Evolutionary conservation across 2,797 vertebrate genomes (phyloP).

Genomic region (Onychomys torridus): DNA sequence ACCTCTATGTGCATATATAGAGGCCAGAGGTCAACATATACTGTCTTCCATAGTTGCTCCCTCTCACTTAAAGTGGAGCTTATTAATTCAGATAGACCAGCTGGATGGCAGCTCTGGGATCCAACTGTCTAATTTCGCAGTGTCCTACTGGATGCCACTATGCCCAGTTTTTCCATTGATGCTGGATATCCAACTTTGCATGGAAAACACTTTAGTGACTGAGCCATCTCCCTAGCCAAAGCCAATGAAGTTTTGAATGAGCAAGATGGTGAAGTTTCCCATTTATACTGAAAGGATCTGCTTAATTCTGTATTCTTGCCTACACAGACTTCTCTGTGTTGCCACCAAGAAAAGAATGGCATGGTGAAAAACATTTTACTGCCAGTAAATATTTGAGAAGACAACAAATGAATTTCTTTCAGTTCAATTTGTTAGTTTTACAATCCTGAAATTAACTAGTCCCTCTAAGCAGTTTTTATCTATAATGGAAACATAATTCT

Average conservation of each 20-base stretch:
- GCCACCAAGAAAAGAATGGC: background rate
- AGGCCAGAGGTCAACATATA: background rate
- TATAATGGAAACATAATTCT: slow-evolving; percentile 7
- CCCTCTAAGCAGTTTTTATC: background rate
- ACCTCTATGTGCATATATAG: background rate
- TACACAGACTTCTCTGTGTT: background rate
- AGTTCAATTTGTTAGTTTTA: background rate
- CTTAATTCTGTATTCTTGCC: slow-evolving; percentile 3
- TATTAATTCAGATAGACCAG: background rate
- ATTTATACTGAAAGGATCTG: background rate
- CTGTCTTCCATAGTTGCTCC: background rate
- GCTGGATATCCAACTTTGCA: background rate
- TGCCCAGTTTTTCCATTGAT: background rate
- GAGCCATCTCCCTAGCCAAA: background rate
- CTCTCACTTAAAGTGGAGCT: background rate
- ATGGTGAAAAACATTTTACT: slow-evolving; percentile 20
- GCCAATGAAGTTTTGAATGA: background rate
- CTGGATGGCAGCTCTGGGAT: no score
- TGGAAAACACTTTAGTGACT: background rate
- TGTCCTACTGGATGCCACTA: background rate
- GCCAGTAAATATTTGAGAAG: slow-evolving; percentile 7
- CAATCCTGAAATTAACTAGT: background rate
- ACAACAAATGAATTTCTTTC: background rate
- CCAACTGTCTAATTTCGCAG: background rate
- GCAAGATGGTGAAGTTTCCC: background rate